phyloP scores from a whole-genome alignment of 35 echinoderm and acorn worm species.

The Apostichopus californicus region DNA sequence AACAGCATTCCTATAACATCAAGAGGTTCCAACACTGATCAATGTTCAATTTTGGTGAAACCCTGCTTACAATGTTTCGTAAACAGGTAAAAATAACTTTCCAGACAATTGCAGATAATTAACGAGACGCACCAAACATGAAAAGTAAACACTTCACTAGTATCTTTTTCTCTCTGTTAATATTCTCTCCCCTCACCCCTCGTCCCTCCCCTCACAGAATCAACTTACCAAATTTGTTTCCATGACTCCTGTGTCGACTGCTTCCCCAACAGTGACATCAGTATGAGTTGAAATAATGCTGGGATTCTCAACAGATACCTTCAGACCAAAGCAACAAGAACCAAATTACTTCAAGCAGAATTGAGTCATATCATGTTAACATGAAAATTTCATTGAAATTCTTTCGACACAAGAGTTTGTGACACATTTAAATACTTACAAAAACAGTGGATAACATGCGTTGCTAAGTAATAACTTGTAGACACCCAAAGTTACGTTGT shows the following conservation, averaged over 20 bases:
- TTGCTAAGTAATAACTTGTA: too few relatives aligned
- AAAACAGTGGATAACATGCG: too few relatives aligned
- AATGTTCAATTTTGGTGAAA: too few relatives aligned
- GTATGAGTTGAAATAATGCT: not conserved
- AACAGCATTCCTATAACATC: too few relatives aligned
- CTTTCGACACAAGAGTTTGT: too few relatives aligned
- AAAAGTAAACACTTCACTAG: not conserved
- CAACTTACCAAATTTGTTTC: not conserved
- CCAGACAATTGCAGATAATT: not conserved
- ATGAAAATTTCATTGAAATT: too few relatives aligned
- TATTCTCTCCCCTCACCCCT: not conserved
- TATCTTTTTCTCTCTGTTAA: too few relatives aligned
- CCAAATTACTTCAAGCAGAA: not conserved
- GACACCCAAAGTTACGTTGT: too few relatives aligned
- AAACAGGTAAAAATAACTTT: too few relatives aligned
- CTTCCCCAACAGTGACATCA: not conserved
- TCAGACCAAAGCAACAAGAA: not conserved
- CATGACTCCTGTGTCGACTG: not conserved
- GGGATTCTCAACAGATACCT: conserved; percentile 23
- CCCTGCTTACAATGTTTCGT: too few relatives aligned
- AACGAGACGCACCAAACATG: not conserved
- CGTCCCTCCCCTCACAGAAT: not conserved
- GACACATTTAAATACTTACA: too few relatives aligned
- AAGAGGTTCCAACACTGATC: too few relatives aligned
- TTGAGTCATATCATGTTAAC: not conserved